Evolutionary conservation across 2,888 invertebrate species (phyloP).

Genomic region (Parnassius smintheus): DNA sequence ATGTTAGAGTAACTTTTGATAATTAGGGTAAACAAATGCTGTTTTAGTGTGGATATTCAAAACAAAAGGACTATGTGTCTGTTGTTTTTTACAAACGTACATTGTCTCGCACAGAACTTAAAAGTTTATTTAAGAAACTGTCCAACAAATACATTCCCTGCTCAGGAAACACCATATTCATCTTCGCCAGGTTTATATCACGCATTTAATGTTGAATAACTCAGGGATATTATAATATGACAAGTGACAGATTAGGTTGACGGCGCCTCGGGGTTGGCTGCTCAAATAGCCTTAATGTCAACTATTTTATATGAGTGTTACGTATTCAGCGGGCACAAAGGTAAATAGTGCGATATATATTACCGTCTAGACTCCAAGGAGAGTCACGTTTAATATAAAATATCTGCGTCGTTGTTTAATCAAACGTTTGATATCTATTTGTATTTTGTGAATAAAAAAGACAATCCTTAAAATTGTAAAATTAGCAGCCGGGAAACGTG

Average conservation of each 20-base stretch:
- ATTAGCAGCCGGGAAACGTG: too few relatives aligned
- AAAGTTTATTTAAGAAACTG: too few relatives aligned
- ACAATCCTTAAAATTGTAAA: too few relatives aligned
- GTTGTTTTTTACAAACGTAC: too few relatives aligned
- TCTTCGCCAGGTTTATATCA: not conserved
- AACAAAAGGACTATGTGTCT: too few relatives aligned
- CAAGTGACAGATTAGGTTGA: conserved; percentile 27
- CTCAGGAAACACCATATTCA: not conserved
- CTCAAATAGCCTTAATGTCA: conserved; percentile 19
- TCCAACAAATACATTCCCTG: too few relatives aligned
- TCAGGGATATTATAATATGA: conserved; percentile 18
- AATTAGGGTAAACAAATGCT: too few relatives aligned
- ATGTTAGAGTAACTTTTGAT: too few relatives aligned
- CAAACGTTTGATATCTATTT: not conserved
- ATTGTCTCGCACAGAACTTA: too few relatives aligned
- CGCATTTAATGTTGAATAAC: conserved; percentile 11
- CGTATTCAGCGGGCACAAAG: conserved; percentile 17
- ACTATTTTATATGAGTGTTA: conserved; percentile 19
- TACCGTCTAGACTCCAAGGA: conserved; percentile 9
- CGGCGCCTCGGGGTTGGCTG: conserved; percentile 16
- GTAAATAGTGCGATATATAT: conserved; percentile 18
- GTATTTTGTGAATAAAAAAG: too few relatives aligned
- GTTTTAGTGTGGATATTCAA: too few relatives aligned
- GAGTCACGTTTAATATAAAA: conserved; percentile 18
- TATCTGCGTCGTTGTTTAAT: conserved; percentile 17